These are phyloP conservation scores for Tortrix viridana DNA, from an alignment of 2,888 invertebrate genomes.

Conservation along the genomic window DNA sequence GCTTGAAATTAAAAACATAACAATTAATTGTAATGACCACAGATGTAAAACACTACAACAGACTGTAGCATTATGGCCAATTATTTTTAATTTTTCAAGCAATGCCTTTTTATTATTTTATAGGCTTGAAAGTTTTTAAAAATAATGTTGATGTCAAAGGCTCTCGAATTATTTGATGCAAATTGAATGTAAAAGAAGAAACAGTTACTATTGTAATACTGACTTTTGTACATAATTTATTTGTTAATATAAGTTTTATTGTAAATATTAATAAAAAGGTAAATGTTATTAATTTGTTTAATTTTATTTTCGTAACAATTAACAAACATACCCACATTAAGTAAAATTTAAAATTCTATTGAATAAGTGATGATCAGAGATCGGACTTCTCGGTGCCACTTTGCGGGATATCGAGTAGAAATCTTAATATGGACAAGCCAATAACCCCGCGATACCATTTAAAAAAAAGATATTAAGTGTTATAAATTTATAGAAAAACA, in stretches of 20 bases:
- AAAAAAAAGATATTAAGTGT: too few relatives aligned
- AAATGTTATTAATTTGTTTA: conserved; percentile 18
- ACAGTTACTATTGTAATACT: conserved; percentile 59
- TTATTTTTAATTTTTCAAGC: conserved; percentile 12
- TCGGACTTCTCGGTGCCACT: too few relatives aligned
- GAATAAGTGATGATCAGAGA: too few relatives aligned
- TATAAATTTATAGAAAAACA: too few relatives aligned
- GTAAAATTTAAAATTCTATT: too few relatives aligned
- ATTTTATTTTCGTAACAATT: neutral
- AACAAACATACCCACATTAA: neutral
- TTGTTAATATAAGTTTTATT: conserved; percentile 55
- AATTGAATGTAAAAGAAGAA: conserved; percentile 34
- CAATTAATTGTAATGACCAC: neutral
- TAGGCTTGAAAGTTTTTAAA: conserved; percentile 1
- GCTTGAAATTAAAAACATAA: neutral
- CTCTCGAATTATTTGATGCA: neutral
- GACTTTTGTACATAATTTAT: conserved; percentile 68
- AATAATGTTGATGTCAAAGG: neutral
- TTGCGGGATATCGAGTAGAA: too few relatives aligned
- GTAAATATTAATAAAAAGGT: conserved; percentile 56
- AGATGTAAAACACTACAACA: neutral
- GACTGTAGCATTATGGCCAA: neutral
- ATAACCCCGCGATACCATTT: too few relatives aligned
- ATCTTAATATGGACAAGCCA: too few relatives aligned
- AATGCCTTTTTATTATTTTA: conserved; percentile 2